These are phyloP conservation scores for Catostylus mosaicus DNA, from an alignment of 30 jellyfish, hydroid and myxozoan species.

Conservation along the genomic window DNA sequence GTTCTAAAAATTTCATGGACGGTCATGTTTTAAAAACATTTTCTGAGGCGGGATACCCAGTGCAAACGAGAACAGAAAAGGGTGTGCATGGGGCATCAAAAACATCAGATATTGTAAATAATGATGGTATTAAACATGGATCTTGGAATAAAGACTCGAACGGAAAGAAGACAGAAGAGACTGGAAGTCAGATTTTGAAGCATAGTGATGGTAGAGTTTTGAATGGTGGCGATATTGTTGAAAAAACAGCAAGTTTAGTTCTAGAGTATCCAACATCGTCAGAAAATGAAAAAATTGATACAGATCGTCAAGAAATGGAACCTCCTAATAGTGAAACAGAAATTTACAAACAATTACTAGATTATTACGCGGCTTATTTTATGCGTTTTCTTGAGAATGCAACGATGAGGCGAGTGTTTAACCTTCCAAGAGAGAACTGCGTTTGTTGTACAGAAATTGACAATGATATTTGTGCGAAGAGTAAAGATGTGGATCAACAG, in stretches of 20 bases:
- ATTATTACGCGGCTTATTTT: conserved; percentile 18
- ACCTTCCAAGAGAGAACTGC: conserved; percentile 57
- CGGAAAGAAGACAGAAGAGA: no score
- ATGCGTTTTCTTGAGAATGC: conserved; percentile 46
- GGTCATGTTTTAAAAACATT: background rate
- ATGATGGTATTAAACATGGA: no score
- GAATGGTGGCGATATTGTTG: no score
- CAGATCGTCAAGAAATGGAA: background rate
- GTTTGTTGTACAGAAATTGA: background rate
- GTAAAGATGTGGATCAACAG: background rate
- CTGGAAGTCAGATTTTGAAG: no score
- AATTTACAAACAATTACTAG: conserved; percentile 7
- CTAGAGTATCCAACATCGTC: background rate
- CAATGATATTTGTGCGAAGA: background rate
- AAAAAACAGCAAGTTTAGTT: background rate
- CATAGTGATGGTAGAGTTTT: no score
- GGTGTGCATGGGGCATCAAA: no score
- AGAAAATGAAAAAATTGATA: background rate
- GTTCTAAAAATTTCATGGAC: background rate
- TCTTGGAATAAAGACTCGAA: no score
- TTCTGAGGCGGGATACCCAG: background rate
- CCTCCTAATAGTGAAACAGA: conserved; percentile 26
- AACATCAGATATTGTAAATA: no score
- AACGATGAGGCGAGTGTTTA: conserved; percentile 70
- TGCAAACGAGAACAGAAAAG: background rate